A percentile compares a stretch with the other conserved stretches of the same genome.
Conservation (phyloP, 1,140 invertebrate genomes). For the Conus betulinus region DNA sequence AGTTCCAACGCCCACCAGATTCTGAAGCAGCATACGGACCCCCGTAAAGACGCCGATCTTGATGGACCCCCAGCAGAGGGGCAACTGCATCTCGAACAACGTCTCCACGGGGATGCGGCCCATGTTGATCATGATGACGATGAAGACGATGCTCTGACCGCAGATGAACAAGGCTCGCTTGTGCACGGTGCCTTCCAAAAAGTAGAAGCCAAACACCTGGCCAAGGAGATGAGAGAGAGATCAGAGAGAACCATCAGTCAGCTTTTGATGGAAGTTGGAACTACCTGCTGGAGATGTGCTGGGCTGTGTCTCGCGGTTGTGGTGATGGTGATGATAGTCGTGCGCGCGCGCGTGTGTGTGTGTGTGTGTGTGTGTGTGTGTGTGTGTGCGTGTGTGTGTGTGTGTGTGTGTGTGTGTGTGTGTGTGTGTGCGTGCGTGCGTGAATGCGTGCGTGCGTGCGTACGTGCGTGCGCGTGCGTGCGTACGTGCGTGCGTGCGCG, state of each 20-base stretch:
- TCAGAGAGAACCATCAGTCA: no score
- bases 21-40: not conserved
- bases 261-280: no score
- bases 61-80: slow-evolving; percentile 38
- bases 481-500: not conserved
- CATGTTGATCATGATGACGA: slow-evolving; percentile 1
- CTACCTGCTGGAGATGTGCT: no score
- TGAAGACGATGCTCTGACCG: slow-evolving; percentile 4
- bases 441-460: not conserved
- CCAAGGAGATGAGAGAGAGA: no score
- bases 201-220: slow-evolving; percentile 36
- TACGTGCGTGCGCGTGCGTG: not conserved
- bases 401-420: not conserved
- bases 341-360: no score
- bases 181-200: slow-evolving; percentile 15
- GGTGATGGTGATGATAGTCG: no score
- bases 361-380: no score
- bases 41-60: slow-evolving; percentile 29
- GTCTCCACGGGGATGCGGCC: slow-evolving; percentile 7
- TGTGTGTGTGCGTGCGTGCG: not conserved
- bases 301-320: no score
- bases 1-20: not conserved
- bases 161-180: slow-evolving; percentile 5
- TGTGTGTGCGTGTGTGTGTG: not conserved
- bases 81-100: slow-evolving; percentile 28